These are phyloP conservation scores for Sminthurides bifidus DNA, from an alignment of 1,140 invertebrate species.

Conservation along the genomic window DNA sequence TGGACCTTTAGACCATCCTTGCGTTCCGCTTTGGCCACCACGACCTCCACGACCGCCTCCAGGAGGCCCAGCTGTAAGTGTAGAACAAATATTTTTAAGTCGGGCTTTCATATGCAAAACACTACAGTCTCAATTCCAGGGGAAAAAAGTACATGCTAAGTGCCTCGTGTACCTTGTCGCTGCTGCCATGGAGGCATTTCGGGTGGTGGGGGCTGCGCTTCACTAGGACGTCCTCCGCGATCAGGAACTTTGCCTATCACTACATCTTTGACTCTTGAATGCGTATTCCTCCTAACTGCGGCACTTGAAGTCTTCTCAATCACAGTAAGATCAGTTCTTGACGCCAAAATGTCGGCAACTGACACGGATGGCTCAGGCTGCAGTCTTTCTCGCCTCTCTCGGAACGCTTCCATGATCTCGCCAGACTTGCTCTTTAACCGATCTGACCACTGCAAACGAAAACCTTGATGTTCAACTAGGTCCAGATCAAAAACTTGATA, in stretches of 20 bases:
- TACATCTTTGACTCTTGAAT: slow-evolving; percentile 68
- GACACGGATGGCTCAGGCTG: slow-evolving; percentile 49
- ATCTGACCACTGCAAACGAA: slow-evolving; percentile 64
- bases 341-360: slow-evolving; percentile 62
- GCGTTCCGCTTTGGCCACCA: neutral
- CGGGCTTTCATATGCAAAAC: no score
- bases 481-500: slow-evolving; percentile 9
- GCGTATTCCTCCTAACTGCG: slow-evolving; percentile 62
- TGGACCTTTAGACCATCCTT: slow-evolving; percentile 4
- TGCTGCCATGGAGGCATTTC: slow-evolving; percentile 92
- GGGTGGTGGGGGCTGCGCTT: slow-evolving; percentile 78
- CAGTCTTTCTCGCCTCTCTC: slow-evolving; percentile 52
- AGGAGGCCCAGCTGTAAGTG: slow-evolving; percentile 32
- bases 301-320: slow-evolving; percentile 80
- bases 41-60: slow-evolving; percentile 4
- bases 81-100: slow-evolving; percentile 33
- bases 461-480: slow-evolving; percentile 13
- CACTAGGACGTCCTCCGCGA: slow-evolving; percentile 74
- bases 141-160: slow-evolving; percentile 19
- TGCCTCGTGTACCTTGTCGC: slow-evolving; percentile 33
- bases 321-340: slow-evolving; percentile 64
- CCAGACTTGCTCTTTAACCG: slow-evolving; percentile 55
- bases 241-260: slow-evolving; percentile 76
- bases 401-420: slow-evolving; percentile 56
- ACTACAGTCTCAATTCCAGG: slow-evolving; percentile 1